Base-by-base conservation (phyloP, 2,888 invertebrate species). In the Diplazon laetatorius region DNA sequence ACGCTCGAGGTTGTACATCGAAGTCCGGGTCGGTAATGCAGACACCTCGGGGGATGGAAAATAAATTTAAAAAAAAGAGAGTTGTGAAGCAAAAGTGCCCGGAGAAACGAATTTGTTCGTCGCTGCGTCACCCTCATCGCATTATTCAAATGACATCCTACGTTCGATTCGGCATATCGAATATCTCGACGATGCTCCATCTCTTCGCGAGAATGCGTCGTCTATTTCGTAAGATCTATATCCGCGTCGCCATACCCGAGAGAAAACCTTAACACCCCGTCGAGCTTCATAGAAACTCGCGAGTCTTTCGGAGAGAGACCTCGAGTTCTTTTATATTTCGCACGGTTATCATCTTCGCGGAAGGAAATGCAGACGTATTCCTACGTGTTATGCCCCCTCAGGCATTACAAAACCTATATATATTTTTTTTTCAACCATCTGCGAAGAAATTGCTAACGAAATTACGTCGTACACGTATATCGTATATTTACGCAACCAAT, bases 141-240 rank as follows among this genome's bases (percentile, higher is more conserved):
- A 82, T 86, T 86, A 86, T 86, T 86, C 82, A 84, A 85, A 85
- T 85, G 82, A 78, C 80, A 65, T 68, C 63, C 37, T 48, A 52
- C 73, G 50, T 60, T 70, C 78, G 66, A 79, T 78, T 78, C 71
- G 46, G 72, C 78, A 76, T 82, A 83, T 82, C 82, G 78, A 81
- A 82, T 73, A 80, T 82, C 62, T 66, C 60, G 59, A 70, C 62
- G 66, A 55, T 37, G 66, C 50, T 52, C 25, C 48, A 50, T 55
- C 16, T 25, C 12, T 30, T n/a, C 44, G 25, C n/a, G 35, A 10
- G 44, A 69, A 69, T 35, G 44, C 35, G 42, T 14, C 1, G 9
- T 46, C 57, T 25, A 30, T 59, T 42, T 10, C 25, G 25, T 9
- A 10, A 37, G 37, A 59, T 8, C 42, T 35, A 35, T 16, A 22